Percentiles rank a stretch among this genome's conserved stretches.
These are phyloP conservation scores for Drosophila kanapiae DNA, from an alignment of 1,140 invertebrate genomes.

Conservation along the genomic window DNA sequence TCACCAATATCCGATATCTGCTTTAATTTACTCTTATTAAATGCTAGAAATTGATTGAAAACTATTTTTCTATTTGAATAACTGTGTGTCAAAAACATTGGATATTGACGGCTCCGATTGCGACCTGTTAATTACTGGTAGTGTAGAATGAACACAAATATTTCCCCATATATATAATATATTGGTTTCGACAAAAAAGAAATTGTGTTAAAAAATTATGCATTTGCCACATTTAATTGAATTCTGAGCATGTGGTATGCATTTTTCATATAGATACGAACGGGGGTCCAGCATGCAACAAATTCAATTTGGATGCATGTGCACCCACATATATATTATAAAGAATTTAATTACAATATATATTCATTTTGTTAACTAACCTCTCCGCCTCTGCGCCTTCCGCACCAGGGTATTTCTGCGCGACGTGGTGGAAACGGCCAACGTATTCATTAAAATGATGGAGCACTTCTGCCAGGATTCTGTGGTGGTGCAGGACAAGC, in stretches of 20 bases:
- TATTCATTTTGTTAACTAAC: constrained; percentile 64
- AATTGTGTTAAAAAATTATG: constrained; percentile 57
- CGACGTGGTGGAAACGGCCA: constrained; percentile 95
- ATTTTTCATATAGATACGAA: constrained; percentile 30
- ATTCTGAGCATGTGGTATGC: constrained; percentile 57
- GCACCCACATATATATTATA: constrained; percentile 30
- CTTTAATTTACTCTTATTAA: constrained; percentile 8
- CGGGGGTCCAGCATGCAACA: constrained; percentile 13
- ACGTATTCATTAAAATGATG: constrained; percentile 97
- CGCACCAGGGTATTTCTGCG: constrained; percentile 92
- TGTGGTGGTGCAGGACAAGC: constrained; percentile 91
- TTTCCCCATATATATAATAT: constrained; percentile 39
- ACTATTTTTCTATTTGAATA: background rate
- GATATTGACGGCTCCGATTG: background rate
- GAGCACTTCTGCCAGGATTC: constrained; percentile 91
- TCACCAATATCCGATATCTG: background rate
- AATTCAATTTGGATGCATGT: constrained; percentile 56
- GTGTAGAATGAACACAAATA: constrained; percentile 39
- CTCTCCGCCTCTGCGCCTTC: constrained; percentile 12
- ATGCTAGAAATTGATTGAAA: constrained; percentile 12
- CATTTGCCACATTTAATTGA: constrained; percentile 69
- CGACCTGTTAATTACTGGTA: constrained; percentile 18
- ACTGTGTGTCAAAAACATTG: constrained; percentile 4
- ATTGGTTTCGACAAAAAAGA: constrained; percentile 21
- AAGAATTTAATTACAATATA: constrained; percentile 74